Evolutionary conservation across 2,113 vertebrate species (phyloP), one percentile per base, ranked within the genome.

Genomic region (Paratilapia polleni): DNA sequence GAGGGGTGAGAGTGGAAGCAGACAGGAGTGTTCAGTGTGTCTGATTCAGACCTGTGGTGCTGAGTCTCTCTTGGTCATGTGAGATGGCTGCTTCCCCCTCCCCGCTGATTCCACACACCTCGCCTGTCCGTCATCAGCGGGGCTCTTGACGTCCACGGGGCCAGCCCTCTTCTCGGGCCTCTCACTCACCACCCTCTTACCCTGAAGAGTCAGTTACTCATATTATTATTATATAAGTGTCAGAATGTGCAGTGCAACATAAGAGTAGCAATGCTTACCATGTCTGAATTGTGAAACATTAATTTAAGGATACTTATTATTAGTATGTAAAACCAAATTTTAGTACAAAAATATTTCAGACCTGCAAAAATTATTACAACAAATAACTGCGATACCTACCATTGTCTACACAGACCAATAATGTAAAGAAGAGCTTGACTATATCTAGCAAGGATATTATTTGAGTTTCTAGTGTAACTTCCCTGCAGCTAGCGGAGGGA

Each of bases 111-210:
- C 95, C 80, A 78, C 31, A 6, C 89, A 88, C 17, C 79, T 93
- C 61, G 92, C 85, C 20, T 81, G 94, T 80, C 92, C 94, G 5
- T 93, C 96, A 49, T 96, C 94, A 0, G 82, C 10, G 22, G 94
- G 88, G 41, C 92, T 94, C 24, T 94, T 95, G 4, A 38, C 82
- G 80, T 90, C 94, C 63, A 0, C 74, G 82, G 5, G 85, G 63
- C 92, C 94, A 0, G 60, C 5, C 11, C 80, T 93, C 83, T 88
- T 96, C 74, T 98, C 94, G 43, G 86, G 78, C 76, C 58, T 97
- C 94, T 98, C 97, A 6, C 97, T 97, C 79, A 98, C 97, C 1
- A 97, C 94, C 79, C 97, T 93, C 92, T 96, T 98, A 88, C 96
- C 97, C 98, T 99, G 89, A 54, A 79, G 88, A 61, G 52, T 87